These are phyloP conservation scores for Sesamia inferens DNA, from an alignment of 2,888 invertebrate genomes.

Conservation along the genomic window DNA sequence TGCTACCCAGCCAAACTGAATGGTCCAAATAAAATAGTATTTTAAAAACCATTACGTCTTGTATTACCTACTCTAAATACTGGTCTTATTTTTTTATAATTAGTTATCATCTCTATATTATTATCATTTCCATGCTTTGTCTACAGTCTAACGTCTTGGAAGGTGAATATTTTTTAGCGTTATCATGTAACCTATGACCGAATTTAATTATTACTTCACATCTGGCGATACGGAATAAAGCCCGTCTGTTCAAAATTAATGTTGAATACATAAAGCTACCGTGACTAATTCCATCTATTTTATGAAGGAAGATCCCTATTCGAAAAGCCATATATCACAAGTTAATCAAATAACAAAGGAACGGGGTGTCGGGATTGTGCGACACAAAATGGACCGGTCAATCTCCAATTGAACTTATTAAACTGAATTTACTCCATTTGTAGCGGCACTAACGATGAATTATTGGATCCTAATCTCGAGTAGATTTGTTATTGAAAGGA, in stretches of 20 bases:
- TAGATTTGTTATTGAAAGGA: slow-evolving; percentile 20
- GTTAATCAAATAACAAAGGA: slow-evolving; percentile 75
- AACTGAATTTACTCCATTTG: slow-evolving; percentile 80
- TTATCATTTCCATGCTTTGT: neutral
- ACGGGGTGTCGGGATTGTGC: slow-evolving; percentile 74
- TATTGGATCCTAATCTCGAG: slow-evolving; percentile 68
- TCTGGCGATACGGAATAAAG: slow-evolving; percentile 33
- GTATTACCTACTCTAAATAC: neutral
- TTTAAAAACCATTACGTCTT: neutral
- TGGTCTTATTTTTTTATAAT: neutral
- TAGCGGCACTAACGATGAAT: slow-evolving; percentile 76
- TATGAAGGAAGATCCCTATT: slow-evolving; percentile 53
- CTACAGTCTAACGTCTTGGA: slow-evolving; percentile 14
- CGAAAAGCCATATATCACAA: slow-evolving; percentile 64
- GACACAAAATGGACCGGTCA: slow-evolving; percentile 80
- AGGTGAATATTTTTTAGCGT: slow-evolving; percentile 41
- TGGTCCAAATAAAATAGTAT: slow-evolving; percentile 12
- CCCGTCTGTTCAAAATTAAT: slow-evolving; percentile 22
- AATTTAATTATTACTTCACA: slow-evolving; percentile 24
- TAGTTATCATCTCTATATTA: slow-evolving; percentile 6
- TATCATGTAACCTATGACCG: slow-evolving; percentile 49
- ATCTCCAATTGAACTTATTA: slow-evolving; percentile 86
- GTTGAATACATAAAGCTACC: slow-evolving; percentile 29
- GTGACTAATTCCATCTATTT: slow-evolving; percentile 38
- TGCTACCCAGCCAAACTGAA: slow-evolving; percentile 62